Percentiles rank a stretch among this genome's conserved stretches.
These are phyloP conservation scores for Globodera rostochiensis DNA, from an alignment of 1,140 invertebrate genomes.

Conservation along the genomic window DNA sequence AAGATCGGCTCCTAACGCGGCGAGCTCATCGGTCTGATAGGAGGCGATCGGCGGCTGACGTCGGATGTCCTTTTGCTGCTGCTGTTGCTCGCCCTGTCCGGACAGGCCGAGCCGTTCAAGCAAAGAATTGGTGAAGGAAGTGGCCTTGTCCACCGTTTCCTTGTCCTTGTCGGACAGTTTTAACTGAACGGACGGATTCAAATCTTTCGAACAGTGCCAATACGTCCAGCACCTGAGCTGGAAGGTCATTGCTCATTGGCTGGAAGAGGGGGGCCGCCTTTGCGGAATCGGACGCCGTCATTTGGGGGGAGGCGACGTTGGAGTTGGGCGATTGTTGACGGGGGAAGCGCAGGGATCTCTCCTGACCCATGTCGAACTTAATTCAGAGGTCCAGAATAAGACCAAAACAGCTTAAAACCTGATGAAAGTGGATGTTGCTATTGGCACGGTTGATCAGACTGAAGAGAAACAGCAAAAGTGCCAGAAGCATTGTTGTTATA, in stretches of 20 bases:
- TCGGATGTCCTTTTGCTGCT: constrained; percentile 42
- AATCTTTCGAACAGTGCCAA: background rate
- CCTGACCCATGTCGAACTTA: constrained; percentile 20
- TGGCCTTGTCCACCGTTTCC: constrained; percentile 46
- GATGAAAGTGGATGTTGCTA: background rate
- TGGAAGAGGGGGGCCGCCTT: constrained; percentile 33
- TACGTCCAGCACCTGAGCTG: constrained; percentile 5
- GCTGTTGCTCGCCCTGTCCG: constrained; percentile 26
- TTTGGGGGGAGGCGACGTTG: background rate
- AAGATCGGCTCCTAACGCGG: constrained; percentile 47
- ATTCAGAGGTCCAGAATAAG: background rate
- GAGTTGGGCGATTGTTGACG: constrained; percentile 12
- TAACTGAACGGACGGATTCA: constrained; percentile 6
- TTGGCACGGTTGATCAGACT: background rate
- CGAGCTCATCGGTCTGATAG: constrained; percentile 54
- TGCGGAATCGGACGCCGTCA: background rate
- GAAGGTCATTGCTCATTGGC: constrained; percentile 32
- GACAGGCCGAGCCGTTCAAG: constrained; percentile 49
- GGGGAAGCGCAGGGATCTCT: constrained; percentile 12
- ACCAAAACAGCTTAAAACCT: background rate
- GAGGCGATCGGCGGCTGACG: constrained; percentile 46
- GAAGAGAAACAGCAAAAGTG: background rate
- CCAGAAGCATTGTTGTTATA: background rate
- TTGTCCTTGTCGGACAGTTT: constrained; percentile 31
- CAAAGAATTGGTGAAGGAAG: constrained; percentile 42